Evolutionary conservation across 2,113 vertebrate species (phyloP).

Genomic region (Onychostruthus taczanowskii): DNA sequence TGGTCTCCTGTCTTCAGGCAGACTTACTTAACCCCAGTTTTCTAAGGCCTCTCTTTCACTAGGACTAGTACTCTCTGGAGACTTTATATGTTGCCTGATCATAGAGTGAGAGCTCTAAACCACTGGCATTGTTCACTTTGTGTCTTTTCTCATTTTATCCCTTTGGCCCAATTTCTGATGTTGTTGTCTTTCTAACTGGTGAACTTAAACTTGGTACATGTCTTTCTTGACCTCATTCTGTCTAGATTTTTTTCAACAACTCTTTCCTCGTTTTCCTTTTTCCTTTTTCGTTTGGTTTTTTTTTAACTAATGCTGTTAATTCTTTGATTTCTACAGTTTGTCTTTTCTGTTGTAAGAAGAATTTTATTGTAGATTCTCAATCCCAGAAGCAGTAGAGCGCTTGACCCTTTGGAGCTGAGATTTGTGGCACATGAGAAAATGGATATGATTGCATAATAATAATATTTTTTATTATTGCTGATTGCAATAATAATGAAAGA

Average conservation of each 20-base stretch:
- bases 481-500: no score
- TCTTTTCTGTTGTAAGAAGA: background rate
- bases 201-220: background rate
- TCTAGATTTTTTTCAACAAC: background rate
- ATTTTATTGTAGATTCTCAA: background rate
- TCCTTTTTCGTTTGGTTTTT: background rate
- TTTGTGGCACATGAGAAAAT: background rate
- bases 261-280: background rate
- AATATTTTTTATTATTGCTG: background rate
- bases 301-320: background rate
- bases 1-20: background rate
- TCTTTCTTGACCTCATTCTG: conserved; percentile 15
- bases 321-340: background rate
- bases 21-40: background rate
- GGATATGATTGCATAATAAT: background rate
- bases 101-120: background rate
- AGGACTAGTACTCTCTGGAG: background rate
- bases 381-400: background rate
- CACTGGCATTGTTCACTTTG: background rate
- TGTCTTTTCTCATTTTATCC: background rate
- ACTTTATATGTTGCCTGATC: background rate
- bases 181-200: background rate
- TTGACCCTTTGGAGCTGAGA: background rate
- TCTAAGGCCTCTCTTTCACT: background rate
- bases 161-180: background rate